Evolutionary conservation across 2,888 invertebrate species (phyloP).

Genomic region (Lithosia quadra): DNA sequence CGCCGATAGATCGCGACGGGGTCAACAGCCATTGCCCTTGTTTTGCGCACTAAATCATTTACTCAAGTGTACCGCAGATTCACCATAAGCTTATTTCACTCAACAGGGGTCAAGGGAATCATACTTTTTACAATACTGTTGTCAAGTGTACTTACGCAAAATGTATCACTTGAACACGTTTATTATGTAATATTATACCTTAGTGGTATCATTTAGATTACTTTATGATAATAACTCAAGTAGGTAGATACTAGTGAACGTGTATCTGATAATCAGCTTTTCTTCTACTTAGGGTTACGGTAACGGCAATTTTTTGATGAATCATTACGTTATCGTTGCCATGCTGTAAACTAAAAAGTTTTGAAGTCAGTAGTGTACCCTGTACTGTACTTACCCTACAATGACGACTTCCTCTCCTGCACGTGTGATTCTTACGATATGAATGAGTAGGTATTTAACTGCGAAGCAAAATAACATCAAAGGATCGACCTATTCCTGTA

Average conservation of each 20-base stretch:
- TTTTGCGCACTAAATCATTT: slow-evolving; percentile 82
- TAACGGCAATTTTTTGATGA: slow-evolving; percentile 10
- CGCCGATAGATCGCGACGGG: slow-evolving; percentile 82
- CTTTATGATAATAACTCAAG: not conserved
- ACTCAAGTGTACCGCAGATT: slow-evolving; percentile 61
- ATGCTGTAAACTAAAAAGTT: slow-evolving; percentile 28
- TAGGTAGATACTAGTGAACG: not conserved
- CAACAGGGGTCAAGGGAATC: slow-evolving; percentile 71
- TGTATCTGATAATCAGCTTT: not conserved
- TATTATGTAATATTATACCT: slow-evolving; percentile 23
- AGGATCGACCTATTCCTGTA: too few species aligned
- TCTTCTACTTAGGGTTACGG: not conserved
- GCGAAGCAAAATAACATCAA: slow-evolving; percentile 32
- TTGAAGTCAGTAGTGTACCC: slow-evolving; percentile 40
- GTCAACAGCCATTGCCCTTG: slow-evolving; percentile 86
- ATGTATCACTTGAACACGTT: slow-evolving; percentile 23
- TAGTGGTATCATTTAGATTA: slow-evolving; percentile 12
- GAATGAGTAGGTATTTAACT: slow-evolving; percentile 31
- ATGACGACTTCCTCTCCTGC: slow-evolving; percentile 30
- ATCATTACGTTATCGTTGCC: slow-evolving; percentile 19
- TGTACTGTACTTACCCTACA: too few species aligned
- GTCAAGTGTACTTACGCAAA: slow-evolving; percentile 19
- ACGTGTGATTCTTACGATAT: slow-evolving; percentile 39
- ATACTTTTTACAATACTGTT: slow-evolving; percentile 50
- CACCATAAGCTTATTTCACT: slow-evolving; percentile 57